Evolutionary conservation across 2,888 invertebrate species (phyloP).

Genomic region (Icerya purchasi): DNA sequence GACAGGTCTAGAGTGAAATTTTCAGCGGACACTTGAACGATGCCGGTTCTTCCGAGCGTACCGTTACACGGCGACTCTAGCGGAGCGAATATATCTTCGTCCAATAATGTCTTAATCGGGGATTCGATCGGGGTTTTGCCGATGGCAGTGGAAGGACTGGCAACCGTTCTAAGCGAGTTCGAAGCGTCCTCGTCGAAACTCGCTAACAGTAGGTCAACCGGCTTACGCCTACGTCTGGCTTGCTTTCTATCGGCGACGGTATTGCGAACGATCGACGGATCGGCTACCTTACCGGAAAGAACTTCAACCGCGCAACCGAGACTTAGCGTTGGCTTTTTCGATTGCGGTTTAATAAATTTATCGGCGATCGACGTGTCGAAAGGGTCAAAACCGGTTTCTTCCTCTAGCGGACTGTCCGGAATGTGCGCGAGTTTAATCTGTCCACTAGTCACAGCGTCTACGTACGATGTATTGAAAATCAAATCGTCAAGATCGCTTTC

Average conservation of each 20-base stretch:
- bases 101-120: slow-evolving; percentile 34
- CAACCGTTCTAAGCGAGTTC: slow-evolving; percentile 27
- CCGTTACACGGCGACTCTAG: slow-evolving; percentile 1
- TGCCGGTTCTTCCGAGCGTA: background rate
- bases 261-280: slow-evolving; percentile 28
- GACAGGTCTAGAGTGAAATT: background rate
- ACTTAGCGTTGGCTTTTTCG: slow-evolving; percentile 45
- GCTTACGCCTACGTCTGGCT: slow-evolving; percentile 27
- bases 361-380: slow-evolving; percentile 78
- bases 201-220: slow-evolving; percentile 40
- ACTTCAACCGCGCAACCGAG: slow-evolving; percentile 73
- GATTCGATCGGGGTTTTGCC: slow-evolving; percentile 22
- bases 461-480: slow-evolving; percentile 70
- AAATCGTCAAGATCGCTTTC: slow-evolving; percentile 29
- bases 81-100: slow-evolving; percentile 42
- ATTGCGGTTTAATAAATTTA: slow-evolving; percentile 51
- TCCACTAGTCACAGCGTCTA: slow-evolving; percentile 65
- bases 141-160: too few relatives aligned
- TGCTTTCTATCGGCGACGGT: background rate
- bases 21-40: background rate
- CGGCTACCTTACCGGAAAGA: slow-evolving; percentile 59
- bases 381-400: slow-evolving; percentile 52
- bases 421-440: slow-evolving; percentile 68
- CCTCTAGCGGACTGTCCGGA: slow-evolving; percentile 61
- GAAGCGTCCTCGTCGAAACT: slow-evolving; percentile 27